Evolutionary conservation across 2,113 vertebrate genomes (phyloP), one percentile per base, ranked within the genome.

Genomic region (Maccullochella peelii): DNA sequence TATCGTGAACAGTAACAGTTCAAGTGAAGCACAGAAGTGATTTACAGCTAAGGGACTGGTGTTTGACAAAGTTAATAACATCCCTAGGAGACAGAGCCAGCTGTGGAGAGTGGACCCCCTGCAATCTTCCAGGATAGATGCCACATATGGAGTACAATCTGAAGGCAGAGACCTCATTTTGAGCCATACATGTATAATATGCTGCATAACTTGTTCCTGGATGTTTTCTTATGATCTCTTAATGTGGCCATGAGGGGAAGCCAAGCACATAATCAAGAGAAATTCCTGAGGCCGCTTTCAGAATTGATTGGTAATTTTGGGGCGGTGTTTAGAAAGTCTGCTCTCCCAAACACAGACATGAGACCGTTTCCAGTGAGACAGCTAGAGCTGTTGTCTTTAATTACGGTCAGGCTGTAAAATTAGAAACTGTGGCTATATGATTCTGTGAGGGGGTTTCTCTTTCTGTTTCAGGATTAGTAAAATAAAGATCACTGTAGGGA

Each of bases 321-420:
- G 78, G 71, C 78, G 54, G 2, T 86, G 84, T 93, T 92, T 87
- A 84, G 83, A 88, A 86, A 85, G 65, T 66, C 50, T 42, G 66
- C 49, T 23, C 54, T 83, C 65, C 80, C 77, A 57, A 89, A 82
- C 66, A 14, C 79, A 86, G 90, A n/a, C 76, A 54, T 91, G 91
- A 82, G 90, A 88, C 67, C n/a, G 4, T 47, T 82, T 86, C 59
- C 62, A 89, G 33, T 82, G 90, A 83, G 86, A 88, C 86, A 57
- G 63, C 84, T 70, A 2, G 49, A 74, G 82, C 69, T 87, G 89
- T 87, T 90, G 90, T 81, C 93, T 94, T 88, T 94, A 91, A 93
- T 94, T 94, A 92, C 61, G 21, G 87, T 80, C 79, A 62, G 62
- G 33, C 65, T 65, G 79, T 84, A 85, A 87, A 94, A 93, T 93